These are phyloP conservation scores for Petromus typicus DNA, from an alignment of 2,113 vertebrate genomes.

Conservation along the genomic window DNA sequence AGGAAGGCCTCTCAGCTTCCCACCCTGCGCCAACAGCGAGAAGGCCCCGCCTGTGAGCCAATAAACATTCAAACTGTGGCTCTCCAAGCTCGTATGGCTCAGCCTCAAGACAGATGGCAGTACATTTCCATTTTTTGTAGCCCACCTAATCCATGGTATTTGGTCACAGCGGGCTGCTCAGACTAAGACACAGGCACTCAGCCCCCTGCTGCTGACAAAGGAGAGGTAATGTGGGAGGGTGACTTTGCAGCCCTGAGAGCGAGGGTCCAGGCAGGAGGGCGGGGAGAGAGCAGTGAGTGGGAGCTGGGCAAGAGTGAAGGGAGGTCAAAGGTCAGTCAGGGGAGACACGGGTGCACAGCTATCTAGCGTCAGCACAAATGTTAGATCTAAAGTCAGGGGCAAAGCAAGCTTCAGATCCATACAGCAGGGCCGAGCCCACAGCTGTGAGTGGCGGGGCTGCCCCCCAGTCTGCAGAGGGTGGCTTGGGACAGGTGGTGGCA, in stretches of 20 bases:
- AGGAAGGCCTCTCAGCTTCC: too few relatives aligned
- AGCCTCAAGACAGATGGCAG: neutral
- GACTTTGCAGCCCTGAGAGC: accelerated
- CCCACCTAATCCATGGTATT: neutral
- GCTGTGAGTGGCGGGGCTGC: accelerated
- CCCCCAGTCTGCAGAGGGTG: accelerated
- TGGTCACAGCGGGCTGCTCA: neutral
- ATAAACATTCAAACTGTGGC: too few relatives aligned
- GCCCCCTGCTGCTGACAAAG: too few relatives aligned
- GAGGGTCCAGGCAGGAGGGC: neutral
- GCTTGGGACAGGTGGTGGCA: accelerated
- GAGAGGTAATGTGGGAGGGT: neutral
- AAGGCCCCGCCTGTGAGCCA: too few relatives aligned
- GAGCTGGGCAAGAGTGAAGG: too few relatives aligned
- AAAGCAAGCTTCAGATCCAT: accelerated
- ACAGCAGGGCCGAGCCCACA: accelerated
- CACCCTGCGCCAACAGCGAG: neutral
- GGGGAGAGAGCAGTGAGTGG: accelerated
- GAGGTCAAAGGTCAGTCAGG: neutral
- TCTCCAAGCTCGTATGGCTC: too few relatives aligned
- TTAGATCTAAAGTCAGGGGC: neutral
- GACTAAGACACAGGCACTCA: too few relatives aligned
- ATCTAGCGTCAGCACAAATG: neutral
- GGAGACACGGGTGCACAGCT: neutral
- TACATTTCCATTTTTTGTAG: too few relatives aligned